Evolutionary conservation across 2,797 vertebrate genomes (phyloP).

Genomic region (Xenops minutus): DNA sequence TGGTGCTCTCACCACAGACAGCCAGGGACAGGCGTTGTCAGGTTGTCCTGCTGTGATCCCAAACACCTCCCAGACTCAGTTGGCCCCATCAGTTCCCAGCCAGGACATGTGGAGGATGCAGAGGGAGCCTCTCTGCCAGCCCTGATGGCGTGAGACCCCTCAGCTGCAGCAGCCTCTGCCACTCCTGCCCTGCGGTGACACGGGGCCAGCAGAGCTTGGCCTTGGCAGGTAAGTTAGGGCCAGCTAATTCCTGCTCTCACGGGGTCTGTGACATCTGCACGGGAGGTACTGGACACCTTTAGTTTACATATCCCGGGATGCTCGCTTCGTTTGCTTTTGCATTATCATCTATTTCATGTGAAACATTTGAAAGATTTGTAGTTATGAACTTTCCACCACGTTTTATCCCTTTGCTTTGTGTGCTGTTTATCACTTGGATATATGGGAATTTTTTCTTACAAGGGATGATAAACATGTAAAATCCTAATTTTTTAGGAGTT

Average conservation of each 20-base stretch:
- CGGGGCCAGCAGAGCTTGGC: not conserved
- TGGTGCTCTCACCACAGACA: not conserved
- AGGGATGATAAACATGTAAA: not conserved
- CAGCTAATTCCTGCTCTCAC: accelerated
- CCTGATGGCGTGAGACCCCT: not conserved
- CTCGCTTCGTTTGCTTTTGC: not conserved
- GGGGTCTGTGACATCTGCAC: accelerated
- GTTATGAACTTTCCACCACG: not conserved
- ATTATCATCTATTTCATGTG: not conserved
- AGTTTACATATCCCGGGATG: accelerated
- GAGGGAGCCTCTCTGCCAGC: not conserved
- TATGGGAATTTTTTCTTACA: not conserved
- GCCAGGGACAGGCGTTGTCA: not conserved
- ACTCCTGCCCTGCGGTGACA: accelerated
- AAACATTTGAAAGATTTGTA: not conserved
- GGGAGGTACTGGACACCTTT: accelerated
- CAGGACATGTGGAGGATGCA: not conserved
- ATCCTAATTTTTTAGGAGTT: not conserved
- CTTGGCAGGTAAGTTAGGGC: not conserved
- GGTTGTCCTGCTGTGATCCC: not conserved
- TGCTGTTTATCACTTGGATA: not conserved
- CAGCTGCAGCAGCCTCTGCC: not conserved
- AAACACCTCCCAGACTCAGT: accelerated
- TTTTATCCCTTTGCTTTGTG: not conserved
- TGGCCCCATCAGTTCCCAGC: accelerated